Base-by-base conservation (phyloP, 2,888 invertebrate genomes). In the Cheilosia urbana region DNA sequence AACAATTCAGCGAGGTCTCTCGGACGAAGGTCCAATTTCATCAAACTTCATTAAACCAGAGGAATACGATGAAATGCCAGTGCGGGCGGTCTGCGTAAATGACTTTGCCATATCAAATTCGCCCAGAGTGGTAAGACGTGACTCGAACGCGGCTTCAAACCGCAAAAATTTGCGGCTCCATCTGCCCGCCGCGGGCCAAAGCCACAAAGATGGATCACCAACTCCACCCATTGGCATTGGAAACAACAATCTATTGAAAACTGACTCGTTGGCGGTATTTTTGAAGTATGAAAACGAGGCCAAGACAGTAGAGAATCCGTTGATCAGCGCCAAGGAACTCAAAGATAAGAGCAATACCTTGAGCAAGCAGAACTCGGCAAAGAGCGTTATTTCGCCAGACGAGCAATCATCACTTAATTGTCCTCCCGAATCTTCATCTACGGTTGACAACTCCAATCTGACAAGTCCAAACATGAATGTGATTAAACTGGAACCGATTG, bases 41-140 rank as follows among this genome's bases (percentile, higher is more conserved):
- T 90, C 88, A 2, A 92, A 91, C 78, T 92, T 92, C 78, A 89
- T 92, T 15, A 92, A 92, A 81, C 91, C 92, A 0, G 92, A 92
- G 83, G 92, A 92, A 75, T 92, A 89, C 66, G 92, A 92, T 60
- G 92, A 92, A 87, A 92, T 92, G 91, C 92, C 92, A 0, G 92
- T 92, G 0, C 90, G 92, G 57, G 90, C 92, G 2, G 92, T 90
- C 5, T 92, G 92, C 71, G 91, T 90, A 57, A 92, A 92, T 76
- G 92, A 92, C 78, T 92, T 91, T 72, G 90, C 90, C 9, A 69
- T 89, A 7, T 88, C 88, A 24, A 91, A 91, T 47, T 90, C 91
- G 88, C 91, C 91, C 0, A 89, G 91, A n/a, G 90, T 92, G 0
- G 88, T 91, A 0, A 89, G 91, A 15, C 90, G 92, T 13, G 92